Conservation (phyloP, 2,113 vertebrate species). For the Neodon shergylaensis region DNA sequence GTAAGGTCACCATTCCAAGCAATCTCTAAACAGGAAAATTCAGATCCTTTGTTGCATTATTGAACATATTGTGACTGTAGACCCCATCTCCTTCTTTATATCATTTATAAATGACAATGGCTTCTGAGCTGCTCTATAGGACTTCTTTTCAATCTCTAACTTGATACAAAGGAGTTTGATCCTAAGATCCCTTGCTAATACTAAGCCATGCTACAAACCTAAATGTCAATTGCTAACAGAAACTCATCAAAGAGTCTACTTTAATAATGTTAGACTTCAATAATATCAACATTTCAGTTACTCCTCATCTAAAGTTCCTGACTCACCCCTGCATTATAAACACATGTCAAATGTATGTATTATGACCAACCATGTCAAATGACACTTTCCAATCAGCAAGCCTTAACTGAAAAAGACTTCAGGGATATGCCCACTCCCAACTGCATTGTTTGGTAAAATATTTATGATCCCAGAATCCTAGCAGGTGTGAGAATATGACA, state of each 20-base stretch:
- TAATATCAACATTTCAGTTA: conserved; percentile 64
- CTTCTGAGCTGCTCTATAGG: neutral
- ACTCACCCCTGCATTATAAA: conserved; percentile 52
- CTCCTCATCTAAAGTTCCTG: conserved; percentile 40
- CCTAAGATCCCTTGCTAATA: neutral
- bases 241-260: neutral
- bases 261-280: conserved; percentile 45
- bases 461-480: conserved; percentile 23
- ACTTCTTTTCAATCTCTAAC: neutral
- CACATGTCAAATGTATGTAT: conserved; percentile 42
- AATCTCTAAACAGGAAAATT: neutral
- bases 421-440: neutral
- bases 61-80: neutral
- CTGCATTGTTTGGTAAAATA: conserved; percentile 59
- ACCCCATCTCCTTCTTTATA: neutral
- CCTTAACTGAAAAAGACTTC: conserved; percentile 56
- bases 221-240: conserved; percentile 57
- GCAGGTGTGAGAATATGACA: conserved; percentile 23
- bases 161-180: neutral
- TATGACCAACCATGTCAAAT: conserved; percentile 24
- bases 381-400: conserved; percentile 53
- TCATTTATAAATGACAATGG: neutral
- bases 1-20: neutral
- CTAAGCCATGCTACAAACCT: conserved; percentile 25
- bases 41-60: neutral